Percentiles rank a stretch among this genome's conserved stretches.
phyloP scores from a whole-genome alignment of 1,140 invertebrate genomes.

The Euura lappo region DNA sequence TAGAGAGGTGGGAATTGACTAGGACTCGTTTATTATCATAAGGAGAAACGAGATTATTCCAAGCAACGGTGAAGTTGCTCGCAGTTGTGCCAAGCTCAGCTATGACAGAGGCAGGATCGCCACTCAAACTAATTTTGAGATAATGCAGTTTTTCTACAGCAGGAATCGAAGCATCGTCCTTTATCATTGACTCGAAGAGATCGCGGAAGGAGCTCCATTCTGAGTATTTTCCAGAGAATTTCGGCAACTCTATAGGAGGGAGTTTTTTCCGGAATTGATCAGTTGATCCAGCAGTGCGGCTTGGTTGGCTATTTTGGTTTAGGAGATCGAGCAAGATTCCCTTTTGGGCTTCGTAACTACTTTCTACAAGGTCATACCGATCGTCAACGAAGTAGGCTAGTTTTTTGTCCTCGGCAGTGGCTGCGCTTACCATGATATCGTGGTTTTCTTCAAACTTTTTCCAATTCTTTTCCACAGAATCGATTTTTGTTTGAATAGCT shows the following conservation, averaged over 20 bases:
- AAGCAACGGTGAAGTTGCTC: conserved; percentile 13
- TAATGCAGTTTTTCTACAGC: conserved; percentile 10
- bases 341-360: no score
- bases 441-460: no score
- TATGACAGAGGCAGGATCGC: conserved; percentile 18
- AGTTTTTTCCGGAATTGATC: no score
- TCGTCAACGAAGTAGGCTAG: no score
- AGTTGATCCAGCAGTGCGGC: no score
- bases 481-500: no score
- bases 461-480: no score
- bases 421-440: no score
- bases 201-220: conserved; percentile 23
- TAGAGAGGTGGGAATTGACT: conserved; percentile 5
- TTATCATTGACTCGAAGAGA: conserved; percentile 19
- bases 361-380: no score
- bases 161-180: background rate
- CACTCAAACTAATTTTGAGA: conserved; percentile 12
- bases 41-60: conserved; percentile 13
- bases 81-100: conserved; percentile 12
- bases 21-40: conserved; percentile 17
- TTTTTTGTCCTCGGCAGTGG: no score
- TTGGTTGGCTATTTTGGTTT: no score
- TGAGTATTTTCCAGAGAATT: conserved; percentile 6
- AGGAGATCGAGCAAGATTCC: no score
- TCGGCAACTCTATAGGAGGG: conserved; percentile 12